Evolutionary conservation across 2,797 vertebrate genomes (phyloP), one percentile per base, ranked within the genome.

Genomic region (Loris lydekkerianus): DNA sequence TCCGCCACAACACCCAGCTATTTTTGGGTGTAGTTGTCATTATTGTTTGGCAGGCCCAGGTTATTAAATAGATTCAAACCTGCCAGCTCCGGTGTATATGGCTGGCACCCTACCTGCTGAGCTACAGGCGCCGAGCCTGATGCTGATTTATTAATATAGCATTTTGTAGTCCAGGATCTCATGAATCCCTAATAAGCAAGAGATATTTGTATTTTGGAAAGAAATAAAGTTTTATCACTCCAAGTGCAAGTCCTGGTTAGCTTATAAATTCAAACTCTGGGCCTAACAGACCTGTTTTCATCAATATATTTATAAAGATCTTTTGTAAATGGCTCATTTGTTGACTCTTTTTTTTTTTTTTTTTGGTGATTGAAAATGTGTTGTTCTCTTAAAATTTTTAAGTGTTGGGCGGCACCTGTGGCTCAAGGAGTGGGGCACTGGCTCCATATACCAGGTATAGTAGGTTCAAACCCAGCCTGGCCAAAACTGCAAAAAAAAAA

Each of bases 361-460:
- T 72, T 58, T 56, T 49, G 77, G 43, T 87, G 65, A 87, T 53
- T n/a, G 5, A 67, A 89, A 92, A 78, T 65, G 37, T 73, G 31
- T 20, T 65, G 7, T 86, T 94, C 69, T 82, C 75, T 80, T 83
- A 27, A 83, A 80, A 86, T 61, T 86, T 40, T 53, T 75, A 67
- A 73, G 43, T 10, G 5, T 86, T 56, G 40, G 40, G 40, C 40
- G 5, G 40, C 5, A 40, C 40, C 40, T 40, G 40, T 40, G 40
- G 40, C 40, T 40, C 40, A 40, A 40, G 40, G 40, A 40, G 40
- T 40, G 40, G 40, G 40, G 40, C 40, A 40, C 40, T 40, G 40
- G 40, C 40, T 5, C 40, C 40, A 40, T 40, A 40, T 40, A 40
- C 40, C 40, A 40, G 40, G 40, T 3, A 5, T 40, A 40, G 3